These are phyloP conservation scores for Manis crassicaudata DNA, from an alignment of 2,797 vertebrate species.

Conservation along the genomic window DNA sequence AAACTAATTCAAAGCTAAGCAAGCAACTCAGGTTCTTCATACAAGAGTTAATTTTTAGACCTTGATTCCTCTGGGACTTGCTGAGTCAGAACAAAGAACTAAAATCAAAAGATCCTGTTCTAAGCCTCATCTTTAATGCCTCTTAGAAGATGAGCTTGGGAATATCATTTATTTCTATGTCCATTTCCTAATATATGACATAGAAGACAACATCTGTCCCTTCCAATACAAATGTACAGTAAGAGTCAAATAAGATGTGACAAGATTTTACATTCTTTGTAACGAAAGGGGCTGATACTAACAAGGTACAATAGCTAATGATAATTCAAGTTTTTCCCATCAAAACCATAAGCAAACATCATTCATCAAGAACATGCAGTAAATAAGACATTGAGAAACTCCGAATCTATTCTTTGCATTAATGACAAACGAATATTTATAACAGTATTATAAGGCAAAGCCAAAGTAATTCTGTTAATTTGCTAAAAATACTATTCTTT, in stretches of 20 bases:
- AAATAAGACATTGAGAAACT: background rate
- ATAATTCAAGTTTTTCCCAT: slow-evolving; percentile 5
- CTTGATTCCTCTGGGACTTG: background rate
- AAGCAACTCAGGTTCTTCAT: background rate
- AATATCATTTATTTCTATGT: background rate
- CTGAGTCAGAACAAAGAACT: background rate
- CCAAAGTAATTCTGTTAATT: slow-evolving; percentile 1
- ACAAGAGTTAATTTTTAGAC: background rate
- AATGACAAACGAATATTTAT: background rate
- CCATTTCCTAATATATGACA: background rate
- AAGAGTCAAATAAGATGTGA: background rate
- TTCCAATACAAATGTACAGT: background rate
- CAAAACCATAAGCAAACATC: background rate
- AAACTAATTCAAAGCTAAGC: slow-evolving; percentile 51
- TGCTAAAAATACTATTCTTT: background rate
- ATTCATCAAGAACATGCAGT: background rate
- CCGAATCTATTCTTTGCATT: background rate
- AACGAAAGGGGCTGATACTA: background rate
- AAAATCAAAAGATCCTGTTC: slow-evolving; percentile 15
- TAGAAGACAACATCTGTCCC: background rate
- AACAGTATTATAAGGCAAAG: slow-evolving; percentile 39
- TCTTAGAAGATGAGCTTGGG: background rate
- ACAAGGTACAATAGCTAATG: background rate
- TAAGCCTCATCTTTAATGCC: background rate
- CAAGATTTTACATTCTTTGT: background rate